phyloP scores from a whole-genome alignment of 2,888 invertebrate genomes.

The Tinea trinotella region DNA sequence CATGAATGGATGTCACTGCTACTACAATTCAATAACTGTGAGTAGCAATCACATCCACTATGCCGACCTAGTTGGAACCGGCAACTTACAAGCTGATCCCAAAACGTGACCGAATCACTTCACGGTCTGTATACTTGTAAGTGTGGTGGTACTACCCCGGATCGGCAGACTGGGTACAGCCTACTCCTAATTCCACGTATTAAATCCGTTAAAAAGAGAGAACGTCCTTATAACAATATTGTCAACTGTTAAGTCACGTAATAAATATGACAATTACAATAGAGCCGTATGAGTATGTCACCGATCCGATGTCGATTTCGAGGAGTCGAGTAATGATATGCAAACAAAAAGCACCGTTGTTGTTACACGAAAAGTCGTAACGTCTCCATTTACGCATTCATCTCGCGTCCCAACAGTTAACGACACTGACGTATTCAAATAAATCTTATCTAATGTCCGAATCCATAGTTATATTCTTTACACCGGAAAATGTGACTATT shows the following conservation, averaged over 20 bases:
- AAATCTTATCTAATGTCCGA: conserved; percentile 10
- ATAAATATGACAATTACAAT: not conserved
- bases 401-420: conserved; percentile 6
- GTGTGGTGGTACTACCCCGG: too few species aligned
- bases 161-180: too few species aligned
- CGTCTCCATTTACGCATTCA: not conserved
- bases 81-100: too few species aligned
- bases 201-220: not conserved
- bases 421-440: conserved; percentile 3
- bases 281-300: conserved; percentile 3
- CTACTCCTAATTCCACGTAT: too few species aligned
- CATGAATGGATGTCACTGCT: too few species aligned
- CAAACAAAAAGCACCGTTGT: conserved; percentile 12
- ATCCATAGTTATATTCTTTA: not conserved
- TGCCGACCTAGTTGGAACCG: too few species aligned
- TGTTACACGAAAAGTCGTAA: not conserved
- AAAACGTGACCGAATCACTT: too few species aligned
- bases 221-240: not conserved
- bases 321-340: not conserved
- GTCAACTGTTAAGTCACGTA: not conserved
- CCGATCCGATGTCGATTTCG: not conserved
- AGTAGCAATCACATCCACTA: too few species aligned
- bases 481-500: not conserved
- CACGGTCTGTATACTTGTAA: too few species aligned
- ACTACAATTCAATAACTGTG: too few species aligned